Conservation (phyloP, 2,888 invertebrate genomes). For the Endotricha flammealis region DNA sequence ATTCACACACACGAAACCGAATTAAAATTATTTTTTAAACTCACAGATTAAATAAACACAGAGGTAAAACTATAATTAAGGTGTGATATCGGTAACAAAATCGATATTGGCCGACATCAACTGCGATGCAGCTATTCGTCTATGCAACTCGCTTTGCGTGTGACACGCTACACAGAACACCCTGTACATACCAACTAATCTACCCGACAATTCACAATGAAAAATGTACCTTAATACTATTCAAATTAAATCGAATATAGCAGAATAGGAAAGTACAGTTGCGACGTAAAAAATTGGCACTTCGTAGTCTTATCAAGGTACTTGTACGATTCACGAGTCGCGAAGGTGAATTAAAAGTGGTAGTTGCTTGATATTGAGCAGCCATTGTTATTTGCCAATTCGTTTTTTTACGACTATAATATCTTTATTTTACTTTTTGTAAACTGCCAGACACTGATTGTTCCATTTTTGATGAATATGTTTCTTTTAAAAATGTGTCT, state of each 20-base stretch:
- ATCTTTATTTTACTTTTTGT: too few relatives aligned
- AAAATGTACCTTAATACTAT: constrained; percentile 14
- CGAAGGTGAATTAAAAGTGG: constrained; percentile 45
- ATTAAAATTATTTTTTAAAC: background rate
- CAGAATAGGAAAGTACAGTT: constrained; percentile 1
- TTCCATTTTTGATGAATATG: too few relatives aligned
- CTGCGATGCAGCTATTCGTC: constrained; percentile 54
- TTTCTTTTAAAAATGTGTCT: too few relatives aligned
- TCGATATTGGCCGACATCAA: constrained; percentile 55
- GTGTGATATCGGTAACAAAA: constrained; percentile 45
- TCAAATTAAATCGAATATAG: constrained; percentile 13
- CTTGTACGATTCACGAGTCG: constrained; percentile 50
- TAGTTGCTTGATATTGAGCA: constrained; percentile 50
- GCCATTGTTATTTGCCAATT: constrained; percentile 34
- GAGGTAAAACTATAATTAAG: constrained; percentile 42
- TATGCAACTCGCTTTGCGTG: constrained; percentile 62
- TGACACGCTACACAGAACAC: constrained; percentile 47
- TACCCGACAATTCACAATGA: constrained; percentile 2
- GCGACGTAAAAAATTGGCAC: constrained; percentile 15
- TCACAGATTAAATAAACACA: constrained; percentile 3
- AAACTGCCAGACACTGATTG: too few relatives aligned
- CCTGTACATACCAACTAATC: constrained; percentile 19
- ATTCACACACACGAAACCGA: too few relatives aligned
- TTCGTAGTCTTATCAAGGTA: constrained; percentile 52
- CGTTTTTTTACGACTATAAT: too few relatives aligned